phyloP scores from a whole-genome alignment of 2,888 invertebrate genomes.

The Drosophila seclusa region DNA sequence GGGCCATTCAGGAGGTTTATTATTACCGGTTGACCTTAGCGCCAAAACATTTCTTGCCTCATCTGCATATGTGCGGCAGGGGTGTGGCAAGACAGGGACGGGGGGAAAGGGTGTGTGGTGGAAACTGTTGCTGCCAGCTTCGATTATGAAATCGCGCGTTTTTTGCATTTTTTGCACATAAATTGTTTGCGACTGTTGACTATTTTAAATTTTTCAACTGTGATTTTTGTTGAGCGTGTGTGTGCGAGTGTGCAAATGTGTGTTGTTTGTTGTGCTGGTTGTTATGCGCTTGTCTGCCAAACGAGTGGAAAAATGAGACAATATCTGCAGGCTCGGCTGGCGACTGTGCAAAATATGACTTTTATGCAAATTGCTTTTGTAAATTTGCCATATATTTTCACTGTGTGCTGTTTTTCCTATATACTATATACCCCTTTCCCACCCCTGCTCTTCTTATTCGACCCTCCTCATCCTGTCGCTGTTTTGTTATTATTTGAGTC shows the following conservation, averaged over 20 bases:
- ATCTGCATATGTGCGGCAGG: constrained; percentile 59
- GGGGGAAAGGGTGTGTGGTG: background rate
- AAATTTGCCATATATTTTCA: constrained; percentile 63
- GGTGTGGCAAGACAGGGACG: background rate
- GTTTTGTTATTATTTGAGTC: constrained; percentile 48
- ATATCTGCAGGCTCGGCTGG: constrained; percentile 61
- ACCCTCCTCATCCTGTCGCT: too few relatives aligned
- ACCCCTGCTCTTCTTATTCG: background rate
- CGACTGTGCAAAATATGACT: constrained; percentile 69
- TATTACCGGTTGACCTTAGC: constrained; percentile 74
- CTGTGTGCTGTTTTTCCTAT: constrained; percentile 35
- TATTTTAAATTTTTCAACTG: constrained; percentile 45
- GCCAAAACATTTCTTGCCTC: constrained; percentile 60
- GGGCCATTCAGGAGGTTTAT: constrained; percentile 41
- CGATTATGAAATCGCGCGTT: constrained; percentile 70
- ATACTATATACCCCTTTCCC: background rate
- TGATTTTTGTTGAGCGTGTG: constrained; percentile 12
- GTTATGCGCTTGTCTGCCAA: constrained; percentile 39
- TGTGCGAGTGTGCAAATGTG: background rate
- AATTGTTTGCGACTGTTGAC: constrained; percentile 61
- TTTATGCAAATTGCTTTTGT: constrained; percentile 76
- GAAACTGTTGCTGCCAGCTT: constrained; percentile 21
- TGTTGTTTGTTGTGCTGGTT: constrained; percentile 4
- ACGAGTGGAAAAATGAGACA: constrained; percentile 45
- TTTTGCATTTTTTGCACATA: constrained; percentile 70